Evolutionary conservation across 2,797 vertebrate genomes (phyloP).

Genomic region (Semotilus atromaculatus): DNA sequence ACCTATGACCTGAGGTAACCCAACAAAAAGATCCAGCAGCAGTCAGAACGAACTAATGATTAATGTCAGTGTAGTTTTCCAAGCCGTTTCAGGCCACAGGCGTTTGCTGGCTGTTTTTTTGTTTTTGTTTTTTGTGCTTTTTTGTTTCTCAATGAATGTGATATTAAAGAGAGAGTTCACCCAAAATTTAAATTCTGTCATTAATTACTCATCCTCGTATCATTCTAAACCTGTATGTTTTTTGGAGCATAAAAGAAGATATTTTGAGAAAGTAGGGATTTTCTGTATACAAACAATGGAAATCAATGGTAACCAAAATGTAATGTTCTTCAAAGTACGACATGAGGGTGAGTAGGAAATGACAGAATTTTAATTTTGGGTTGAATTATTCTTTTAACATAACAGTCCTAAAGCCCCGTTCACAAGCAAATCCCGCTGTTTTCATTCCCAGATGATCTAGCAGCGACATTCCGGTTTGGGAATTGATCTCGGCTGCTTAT

Average conservation of each 20-base stretch:
- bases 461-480: constrained; percentile 44
- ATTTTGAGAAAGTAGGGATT: background rate
- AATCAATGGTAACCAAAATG: background rate
- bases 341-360: background rate
- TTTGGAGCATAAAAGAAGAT: background rate
- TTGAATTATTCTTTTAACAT: constrained; percentile 1
- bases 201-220: background rate
- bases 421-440: constrained; percentile 24
- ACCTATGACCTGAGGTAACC: constrained; percentile 60
- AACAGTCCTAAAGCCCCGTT: constrained; percentile 28
- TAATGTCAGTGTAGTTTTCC: background rate
- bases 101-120: background rate
- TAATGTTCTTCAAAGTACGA: background rate
- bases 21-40: constrained; percentile 43
- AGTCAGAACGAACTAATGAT: constrained; percentile 19
- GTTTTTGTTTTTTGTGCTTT: no score
- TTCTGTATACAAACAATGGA: background rate
- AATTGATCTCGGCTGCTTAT: constrained; percentile 24
- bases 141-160: background rate
- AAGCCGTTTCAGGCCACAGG: background rate
- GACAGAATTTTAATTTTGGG: background rate
- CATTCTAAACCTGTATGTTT: background rate
- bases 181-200: background rate
- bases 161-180: background rate
- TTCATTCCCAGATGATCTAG: constrained; percentile 30